phyloP scores from a whole-genome alignment of 2,797 vertebrate species.

The Zenarchopterus dispar region DNA sequence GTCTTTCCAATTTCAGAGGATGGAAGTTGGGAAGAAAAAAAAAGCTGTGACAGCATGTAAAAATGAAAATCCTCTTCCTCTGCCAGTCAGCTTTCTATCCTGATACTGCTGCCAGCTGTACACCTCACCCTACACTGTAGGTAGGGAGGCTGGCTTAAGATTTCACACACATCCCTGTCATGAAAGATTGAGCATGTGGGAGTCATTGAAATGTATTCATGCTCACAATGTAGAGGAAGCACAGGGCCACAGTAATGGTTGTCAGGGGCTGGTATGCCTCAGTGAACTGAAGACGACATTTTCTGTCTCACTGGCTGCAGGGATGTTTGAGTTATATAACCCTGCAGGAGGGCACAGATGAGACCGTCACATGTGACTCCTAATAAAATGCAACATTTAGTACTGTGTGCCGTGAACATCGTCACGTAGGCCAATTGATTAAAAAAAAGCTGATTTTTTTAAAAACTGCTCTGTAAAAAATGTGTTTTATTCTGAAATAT shows the following conservation, averaged over 20 bases:
- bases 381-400: constrained; percentile 75
- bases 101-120: constrained; percentile 34
- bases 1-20: constrained; percentile 26
- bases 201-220: constrained; percentile 82
- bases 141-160: constrained; percentile 62
- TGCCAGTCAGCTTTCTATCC: constrained; percentile 53
- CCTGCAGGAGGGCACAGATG: constrained; percentile 76
- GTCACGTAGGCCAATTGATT: constrained; percentile 19
- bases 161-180: constrained; percentile 74
- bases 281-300: constrained; percentile 81
- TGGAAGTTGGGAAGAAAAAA: constrained; percentile 9
- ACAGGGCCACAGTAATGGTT: constrained; percentile 76
- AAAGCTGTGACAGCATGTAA: constrained; percentile 33
- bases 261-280: constrained; percentile 80
- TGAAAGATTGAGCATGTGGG: constrained; percentile 78
- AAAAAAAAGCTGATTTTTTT: constrained; percentile 6
- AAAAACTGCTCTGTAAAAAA: constrained; percentile 10
- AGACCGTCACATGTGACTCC: constrained; percentile 71
- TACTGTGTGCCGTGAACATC: constrained; percentile 48
- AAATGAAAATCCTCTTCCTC: constrained; percentile 47
- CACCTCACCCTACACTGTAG: constrained; percentile 49
- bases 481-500: constrained; percentile 1
- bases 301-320: constrained; percentile 81
- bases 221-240: constrained; percentile 74
- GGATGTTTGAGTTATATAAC: constrained; percentile 81